phyloP scores from a whole-genome alignment of 2,113 vertebrate genomes.

The Hippocampus comes region DNA sequence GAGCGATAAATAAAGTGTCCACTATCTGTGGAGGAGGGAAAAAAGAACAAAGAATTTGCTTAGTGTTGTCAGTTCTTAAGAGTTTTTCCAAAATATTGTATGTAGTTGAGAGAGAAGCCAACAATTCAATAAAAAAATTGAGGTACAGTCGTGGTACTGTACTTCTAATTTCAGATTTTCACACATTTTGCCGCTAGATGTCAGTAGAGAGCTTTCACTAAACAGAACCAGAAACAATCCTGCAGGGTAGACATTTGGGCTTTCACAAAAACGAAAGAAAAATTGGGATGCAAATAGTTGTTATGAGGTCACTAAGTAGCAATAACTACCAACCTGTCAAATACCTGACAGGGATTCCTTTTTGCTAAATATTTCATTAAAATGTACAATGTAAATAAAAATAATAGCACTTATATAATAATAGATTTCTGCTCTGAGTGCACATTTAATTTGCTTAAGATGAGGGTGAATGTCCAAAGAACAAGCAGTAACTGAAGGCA shows the following conservation, averaged over 20 bases:
- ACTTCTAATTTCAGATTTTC: background rate
- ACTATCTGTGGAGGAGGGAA: constrained; percentile 71
- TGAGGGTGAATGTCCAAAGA: no score
- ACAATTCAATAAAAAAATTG: background rate
- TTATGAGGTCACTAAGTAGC: no score
- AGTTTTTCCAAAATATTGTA: background rate
- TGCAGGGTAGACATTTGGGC: background rate
- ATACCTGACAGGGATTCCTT: no score
- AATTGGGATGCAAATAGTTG: background rate
- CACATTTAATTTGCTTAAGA: no score
- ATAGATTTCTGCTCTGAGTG: no score
- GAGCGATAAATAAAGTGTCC: constrained; percentile 85
- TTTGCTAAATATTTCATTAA: no score
- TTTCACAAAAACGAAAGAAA: background rate
- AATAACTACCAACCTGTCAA: no score
- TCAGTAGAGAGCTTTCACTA: constrained; percentile 53
- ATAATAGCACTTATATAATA: no score
- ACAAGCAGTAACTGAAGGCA: no score
- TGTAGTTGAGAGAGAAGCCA: background rate
- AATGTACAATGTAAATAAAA: no score
- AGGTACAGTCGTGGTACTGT: no score
- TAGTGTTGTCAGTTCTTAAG: background rate
- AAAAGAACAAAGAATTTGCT: background rate
- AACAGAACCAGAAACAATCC: background rate
- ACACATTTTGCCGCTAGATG: constrained; percentile 62